phyloP scores from a whole-genome alignment of 1,140 invertebrate genomes.

The Odontomachus brunneus region DNA sequence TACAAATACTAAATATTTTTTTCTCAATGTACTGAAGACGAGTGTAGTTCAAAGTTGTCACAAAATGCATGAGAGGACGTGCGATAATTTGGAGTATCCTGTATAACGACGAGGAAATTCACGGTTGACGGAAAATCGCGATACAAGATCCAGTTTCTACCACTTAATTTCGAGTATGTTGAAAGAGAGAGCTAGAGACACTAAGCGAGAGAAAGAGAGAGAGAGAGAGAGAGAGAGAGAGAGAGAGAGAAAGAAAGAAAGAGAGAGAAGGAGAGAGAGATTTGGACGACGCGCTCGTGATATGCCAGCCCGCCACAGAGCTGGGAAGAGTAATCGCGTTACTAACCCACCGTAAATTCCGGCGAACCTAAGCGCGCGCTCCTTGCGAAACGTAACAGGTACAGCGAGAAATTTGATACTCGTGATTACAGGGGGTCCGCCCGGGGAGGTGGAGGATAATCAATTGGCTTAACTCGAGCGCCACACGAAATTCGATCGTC shows the following conservation, averaged over 20 bases:
- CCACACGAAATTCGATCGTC: conserved; percentile 36
- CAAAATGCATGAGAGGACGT: too few species aligned
- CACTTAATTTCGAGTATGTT: conserved; percentile 18
- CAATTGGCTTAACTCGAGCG: conserved; percentile 51
- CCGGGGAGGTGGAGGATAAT: conserved; percentile 47
- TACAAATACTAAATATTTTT: too few species aligned
- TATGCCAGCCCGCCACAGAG: conserved; percentile 34
- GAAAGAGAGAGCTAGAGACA: not conserved
- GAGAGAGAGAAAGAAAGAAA: not conserved
- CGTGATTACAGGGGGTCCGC: conserved; percentile 38
- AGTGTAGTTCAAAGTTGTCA: too few species aligned
- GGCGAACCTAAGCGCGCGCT: conserved; percentile 5
- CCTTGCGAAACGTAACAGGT: not conserved
- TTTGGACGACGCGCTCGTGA: conserved; percentile 6
- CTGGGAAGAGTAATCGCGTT: conserved; percentile 48
- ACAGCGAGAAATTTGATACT: conserved; percentile 53
- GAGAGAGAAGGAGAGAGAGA: conserved; percentile 1
- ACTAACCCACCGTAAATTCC: conserved; percentile 38
- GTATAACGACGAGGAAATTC: conserved; percentile 21
- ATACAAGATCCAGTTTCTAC: conserved; percentile 24
- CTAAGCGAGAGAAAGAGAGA: not conserved
- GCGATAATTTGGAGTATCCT: not conserved
- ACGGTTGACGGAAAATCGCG: conserved; percentile 23
- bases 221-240: conserved; percentile 11
- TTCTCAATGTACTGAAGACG: too few species aligned